Conservation (phyloP, 2,888 invertebrate genomes). For the Orthosia incerta region DNA sequence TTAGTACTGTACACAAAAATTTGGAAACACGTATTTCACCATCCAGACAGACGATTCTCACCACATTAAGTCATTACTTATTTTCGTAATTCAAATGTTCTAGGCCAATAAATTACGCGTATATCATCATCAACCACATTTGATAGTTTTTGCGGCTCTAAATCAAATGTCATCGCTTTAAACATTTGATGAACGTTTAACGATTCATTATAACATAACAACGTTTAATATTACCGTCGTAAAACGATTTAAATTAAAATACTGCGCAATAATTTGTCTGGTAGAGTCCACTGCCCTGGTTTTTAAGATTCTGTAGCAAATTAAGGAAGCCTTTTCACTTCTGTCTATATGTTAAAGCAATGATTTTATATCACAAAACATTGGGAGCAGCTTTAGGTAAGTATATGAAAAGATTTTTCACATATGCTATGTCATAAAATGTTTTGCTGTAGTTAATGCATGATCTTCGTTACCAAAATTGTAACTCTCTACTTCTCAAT, state of each 20-base stretch:
- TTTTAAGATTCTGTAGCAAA: neutral
- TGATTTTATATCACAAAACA: neutral
- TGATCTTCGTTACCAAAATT: neutral
- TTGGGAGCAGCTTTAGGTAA: no score
- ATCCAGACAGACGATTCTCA: neutral
- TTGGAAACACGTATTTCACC: neutral
- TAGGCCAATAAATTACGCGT: constrained; percentile 14
- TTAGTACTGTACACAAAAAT: neutral
- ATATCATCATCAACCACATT: constrained; percentile 10
- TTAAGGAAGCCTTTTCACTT: neutral
- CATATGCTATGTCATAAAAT: no score
- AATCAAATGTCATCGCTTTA: constrained; percentile 27
- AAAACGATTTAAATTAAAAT: constrained; percentile 38
- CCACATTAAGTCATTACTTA: constrained; percentile 12
- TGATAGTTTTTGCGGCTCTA: constrained; percentile 27
- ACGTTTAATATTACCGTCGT: neutral
- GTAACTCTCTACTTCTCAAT: neutral
- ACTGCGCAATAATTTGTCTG: constrained; percentile 1
- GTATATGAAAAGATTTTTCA: no score
- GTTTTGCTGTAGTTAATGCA: no score
- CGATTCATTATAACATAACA: constrained; percentile 24
- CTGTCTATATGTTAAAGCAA: neutral
- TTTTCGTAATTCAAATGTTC: constrained; percentile 12
- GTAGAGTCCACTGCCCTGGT: constrained; percentile 30
- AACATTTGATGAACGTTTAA: constrained; percentile 21